Evolutionary conservation across 1,140 invertebrate species (phyloP).

Genomic region (Macrotrachela quadricornifera): DNA sequence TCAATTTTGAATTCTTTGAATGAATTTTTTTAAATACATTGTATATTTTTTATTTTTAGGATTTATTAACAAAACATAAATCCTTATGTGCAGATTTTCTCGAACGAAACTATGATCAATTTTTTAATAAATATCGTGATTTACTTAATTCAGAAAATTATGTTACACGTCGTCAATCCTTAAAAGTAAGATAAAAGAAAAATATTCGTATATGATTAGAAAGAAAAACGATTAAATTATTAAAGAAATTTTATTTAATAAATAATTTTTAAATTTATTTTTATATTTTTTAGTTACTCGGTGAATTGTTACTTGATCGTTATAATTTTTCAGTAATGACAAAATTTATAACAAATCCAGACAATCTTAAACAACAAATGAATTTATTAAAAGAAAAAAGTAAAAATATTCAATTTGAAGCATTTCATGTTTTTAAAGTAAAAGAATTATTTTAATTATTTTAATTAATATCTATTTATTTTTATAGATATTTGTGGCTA

Average conservation of each 20-base stretch:
- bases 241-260: too few species aligned
- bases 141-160: conserved; percentile 96
- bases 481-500: conserved; percentile 82
- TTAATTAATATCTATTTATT: background rate
- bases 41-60: too few species aligned
- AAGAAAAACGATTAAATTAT: too few species aligned
- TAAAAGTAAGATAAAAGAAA: conserved; percentile 51
- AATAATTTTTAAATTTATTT: too few species aligned
- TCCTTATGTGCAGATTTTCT: conserved; percentile 89
- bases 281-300: conserved; percentile 43
- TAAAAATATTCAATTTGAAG: conserved; percentile 98
- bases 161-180: conserved; percentile 80
- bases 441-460: background rate
- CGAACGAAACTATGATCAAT: conserved; percentile 92
- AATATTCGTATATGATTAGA: too few species aligned
- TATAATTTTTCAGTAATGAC: conserved; percentile 99
- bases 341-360: conserved; percentile 90
- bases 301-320: conserved; percentile 84
- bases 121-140: conserved; percentile 84
- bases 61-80: conserved; percentile 93
- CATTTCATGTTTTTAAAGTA: conserved; percentile 99
- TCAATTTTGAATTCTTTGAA: too few species aligned
- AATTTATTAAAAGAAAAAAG: conserved; percentile 98
- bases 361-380: conserved; percentile 99
- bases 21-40: too few species aligned